Conservation (phyloP, 2,113 vertebrate genomes). For the Alligator sinensis region DNA sequence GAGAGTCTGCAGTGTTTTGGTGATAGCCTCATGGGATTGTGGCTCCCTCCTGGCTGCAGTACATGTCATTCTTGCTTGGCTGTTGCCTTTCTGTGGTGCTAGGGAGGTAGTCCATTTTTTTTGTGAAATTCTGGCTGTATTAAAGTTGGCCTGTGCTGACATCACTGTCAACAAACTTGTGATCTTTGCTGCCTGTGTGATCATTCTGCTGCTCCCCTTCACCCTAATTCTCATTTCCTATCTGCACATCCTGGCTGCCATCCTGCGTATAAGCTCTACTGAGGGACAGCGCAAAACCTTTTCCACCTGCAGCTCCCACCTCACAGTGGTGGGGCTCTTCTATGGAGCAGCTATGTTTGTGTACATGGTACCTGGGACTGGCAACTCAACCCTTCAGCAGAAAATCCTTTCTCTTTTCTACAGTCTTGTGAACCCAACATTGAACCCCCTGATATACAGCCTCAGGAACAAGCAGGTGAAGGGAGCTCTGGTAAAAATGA, state of each 20-base stretch:
- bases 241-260: not conserved
- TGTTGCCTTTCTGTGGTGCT: conserved; percentile 51
- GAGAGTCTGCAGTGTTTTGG: not conserved
- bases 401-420: not conserved
- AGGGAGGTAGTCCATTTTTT: conserved; percentile 46
- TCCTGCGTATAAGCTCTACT: not conserved
- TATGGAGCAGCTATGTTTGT: not conserved
- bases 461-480: conserved; percentile 14
- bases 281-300: not conserved
- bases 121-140: conserved; percentile 64
- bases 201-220: conserved; percentile 53
- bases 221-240: conserved; percentile 49
- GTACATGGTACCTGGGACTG: not conserved
- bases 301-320: not conserved
- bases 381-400: not conserved
- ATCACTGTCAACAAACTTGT: not conserved
- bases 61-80: conserved; percentile 42
- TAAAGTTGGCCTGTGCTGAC: conserved; percentile 54
- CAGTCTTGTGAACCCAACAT: not conserved
- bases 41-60: conserved; percentile 33
- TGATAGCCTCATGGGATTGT: not conserved
- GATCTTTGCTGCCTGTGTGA: conserved; percentile 22
- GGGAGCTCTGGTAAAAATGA: not conserved
- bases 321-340: not conserved
- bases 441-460: not conserved